Percentiles rank a stretch among this genome's conserved stretches.
Conservation (phyloP, 2,888 invertebrate species). For the Sipha maydis region DNA sequence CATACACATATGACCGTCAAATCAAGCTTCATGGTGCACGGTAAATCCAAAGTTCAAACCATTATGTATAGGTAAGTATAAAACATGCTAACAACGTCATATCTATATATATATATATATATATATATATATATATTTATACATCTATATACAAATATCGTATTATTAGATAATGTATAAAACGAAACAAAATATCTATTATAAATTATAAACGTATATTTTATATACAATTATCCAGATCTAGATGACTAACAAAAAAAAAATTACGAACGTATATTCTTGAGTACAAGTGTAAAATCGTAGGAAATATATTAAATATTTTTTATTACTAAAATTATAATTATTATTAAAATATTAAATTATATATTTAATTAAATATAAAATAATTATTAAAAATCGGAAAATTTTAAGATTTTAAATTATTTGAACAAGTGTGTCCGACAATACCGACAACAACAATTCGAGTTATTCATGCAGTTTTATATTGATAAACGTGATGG, state of each 20-base stretch:
- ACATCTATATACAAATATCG: neutral
- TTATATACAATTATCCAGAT: neutral
- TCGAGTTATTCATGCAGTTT: neutral
- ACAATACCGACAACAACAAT: neutral
- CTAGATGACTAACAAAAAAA: neutral
- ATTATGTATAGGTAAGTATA: neutral
- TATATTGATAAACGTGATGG: constrained; percentile 9
- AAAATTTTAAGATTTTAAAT: neutral
- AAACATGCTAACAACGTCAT: neutral
- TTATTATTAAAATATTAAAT: too few species aligned
- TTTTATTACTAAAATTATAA: too few species aligned
- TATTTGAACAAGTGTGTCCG: neutral
- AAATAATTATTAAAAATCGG: too few species aligned
- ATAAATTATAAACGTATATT: neutral
- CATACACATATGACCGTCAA: constrained; percentile 3
- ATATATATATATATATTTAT: neutral
- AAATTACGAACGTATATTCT: neutral
- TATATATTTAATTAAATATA: too few species aligned
- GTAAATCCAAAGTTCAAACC: constrained; percentile 29
- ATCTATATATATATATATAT: neutral
- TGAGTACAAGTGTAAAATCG: neutral
- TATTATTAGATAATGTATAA: neutral
- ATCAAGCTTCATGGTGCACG: constrained; percentile 21
- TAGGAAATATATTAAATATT: neutral
- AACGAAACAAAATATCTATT: neutral